Evolutionary conservation across 2,113 vertebrate genomes (phyloP).

Genomic region (Eulemur macaco): DNA sequence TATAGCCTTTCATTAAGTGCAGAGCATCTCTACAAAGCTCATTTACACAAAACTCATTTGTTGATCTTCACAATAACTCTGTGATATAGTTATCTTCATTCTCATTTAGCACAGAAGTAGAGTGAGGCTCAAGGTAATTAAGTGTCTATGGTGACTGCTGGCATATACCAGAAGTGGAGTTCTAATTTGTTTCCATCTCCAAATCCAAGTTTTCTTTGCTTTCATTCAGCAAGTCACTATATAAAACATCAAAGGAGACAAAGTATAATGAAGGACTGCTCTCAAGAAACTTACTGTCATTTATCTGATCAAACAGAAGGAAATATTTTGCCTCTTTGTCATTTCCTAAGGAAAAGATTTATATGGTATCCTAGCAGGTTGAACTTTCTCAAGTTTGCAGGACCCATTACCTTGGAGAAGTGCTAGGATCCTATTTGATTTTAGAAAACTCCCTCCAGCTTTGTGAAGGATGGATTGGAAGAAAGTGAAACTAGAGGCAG

Average conservation of each 20-base stretch:
- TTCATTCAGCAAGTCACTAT: neutral
- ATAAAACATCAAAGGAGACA: neutral
- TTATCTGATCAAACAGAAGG: neutral
- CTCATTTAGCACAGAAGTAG: neutral
- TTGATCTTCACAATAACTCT: neutral
- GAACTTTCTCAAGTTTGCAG: neutral
- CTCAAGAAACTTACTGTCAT: neutral
- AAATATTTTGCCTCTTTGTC: neutral
- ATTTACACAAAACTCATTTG: neutral
- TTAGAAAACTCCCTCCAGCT: neutral
- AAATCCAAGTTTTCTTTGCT: constrained; percentile 22
- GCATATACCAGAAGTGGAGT: neutral
- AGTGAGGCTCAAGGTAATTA: neutral
- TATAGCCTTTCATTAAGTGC: neutral
- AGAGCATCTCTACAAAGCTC: neutral
- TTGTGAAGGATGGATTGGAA: neutral
- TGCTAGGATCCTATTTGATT: neutral
- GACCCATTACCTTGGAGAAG: neutral
- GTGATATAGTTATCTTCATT: neutral
- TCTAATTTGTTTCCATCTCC: neutral
- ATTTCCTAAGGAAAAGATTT: neutral
- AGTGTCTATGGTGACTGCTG: neutral
- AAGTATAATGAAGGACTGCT: neutral
- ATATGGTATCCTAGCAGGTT: neutral
- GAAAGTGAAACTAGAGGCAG: neutral